Base-by-base conservation (phyloP, 2,797 vertebrate genomes). In the Ctenopoma kingsleyae region DNA sequence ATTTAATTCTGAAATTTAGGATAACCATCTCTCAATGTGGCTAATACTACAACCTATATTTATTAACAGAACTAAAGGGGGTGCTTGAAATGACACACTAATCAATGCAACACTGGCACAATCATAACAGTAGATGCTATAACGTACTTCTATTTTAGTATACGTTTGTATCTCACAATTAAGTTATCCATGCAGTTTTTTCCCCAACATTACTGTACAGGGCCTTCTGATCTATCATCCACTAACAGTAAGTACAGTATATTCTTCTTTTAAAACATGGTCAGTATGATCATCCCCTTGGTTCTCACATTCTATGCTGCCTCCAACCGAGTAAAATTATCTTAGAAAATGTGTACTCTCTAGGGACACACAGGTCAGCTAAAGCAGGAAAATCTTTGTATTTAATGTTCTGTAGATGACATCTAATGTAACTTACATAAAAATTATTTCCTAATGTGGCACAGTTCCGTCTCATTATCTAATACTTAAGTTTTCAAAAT, bases 401-500 rank as follows among this genome's bases (percentile, higher is more conserved):
- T 52, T 52, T 35, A 35, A 44, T 52, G 23, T 49, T 9, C 17
- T 22, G 48, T 40, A 32, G 40, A 40, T 38, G 16, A 17, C 6
- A 23, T 50, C 5, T 36, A 27, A 23, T 30, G 5, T 27, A 5
- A 22, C 46, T 22, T 8, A 61, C 22, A 25, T 40, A 3, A 30
- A 8, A 15, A 25, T 25, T 25, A 11, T 47, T 50, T 50, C 2
- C 3, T 12, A 15, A 6, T 27, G 23, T 20, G 17, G 41, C 47
- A 9, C 1, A 27, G 38, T 32, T 19, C 25, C 20, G 46, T 9
- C 48, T 43, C 32, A 48, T 59, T 17, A 57, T 54, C 43, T 12
- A 49, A 44, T 22, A 23, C 30, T 16, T 8, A 32, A 47, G 27
- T 20, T 61, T 38, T 71, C 35, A 50, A 54, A 25, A 49, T 35